Conservation (phyloP, 2,888 invertebrate genomes). For the Hydriomena furcata region DNA sequence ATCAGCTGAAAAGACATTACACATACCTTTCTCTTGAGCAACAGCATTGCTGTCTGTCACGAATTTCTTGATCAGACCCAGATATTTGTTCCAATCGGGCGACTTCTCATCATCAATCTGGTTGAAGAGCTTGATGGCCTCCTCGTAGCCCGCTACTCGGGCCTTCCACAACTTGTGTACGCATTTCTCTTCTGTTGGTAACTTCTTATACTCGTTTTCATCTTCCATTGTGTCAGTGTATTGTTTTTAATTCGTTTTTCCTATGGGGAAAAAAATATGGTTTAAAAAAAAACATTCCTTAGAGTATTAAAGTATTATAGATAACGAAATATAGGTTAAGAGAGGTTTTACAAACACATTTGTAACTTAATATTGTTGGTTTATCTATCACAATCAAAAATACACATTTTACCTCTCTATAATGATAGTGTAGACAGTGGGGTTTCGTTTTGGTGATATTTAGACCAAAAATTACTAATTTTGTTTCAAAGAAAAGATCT, state of each 20-base stretch:
- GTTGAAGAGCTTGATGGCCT: constrained; percentile 93
- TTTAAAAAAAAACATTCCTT: too few species aligned
- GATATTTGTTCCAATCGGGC: constrained; percentile 95
- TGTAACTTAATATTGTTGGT: too few species aligned
- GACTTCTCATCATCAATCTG: constrained; percentile 96
- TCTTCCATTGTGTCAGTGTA: constrained; percentile 86
- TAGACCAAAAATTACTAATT: too few species aligned
- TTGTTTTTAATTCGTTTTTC: constrained; percentile 36
- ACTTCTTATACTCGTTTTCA: constrained; percentile 93
- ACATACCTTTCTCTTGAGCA: constrained; percentile 95
- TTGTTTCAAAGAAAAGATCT: too few species aligned
- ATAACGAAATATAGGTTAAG: too few species aligned
- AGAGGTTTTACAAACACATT: too few species aligned
- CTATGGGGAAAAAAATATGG: constrained; percentile 1
- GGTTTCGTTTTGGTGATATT: too few species aligned
- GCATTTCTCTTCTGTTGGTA: constrained; percentile 95
- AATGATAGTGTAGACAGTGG: too few species aligned
- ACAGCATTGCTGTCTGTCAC: constrained; percentile 96
- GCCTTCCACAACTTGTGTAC: constrained; percentile 98
- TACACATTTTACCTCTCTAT: too few species aligned
- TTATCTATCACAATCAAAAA: too few species aligned
- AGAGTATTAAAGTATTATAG: too few species aligned
- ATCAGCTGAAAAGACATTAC: too few species aligned
- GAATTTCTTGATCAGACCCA: constrained; percentile 96
- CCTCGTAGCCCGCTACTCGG: constrained; percentile 96